phyloP scores from a whole-genome alignment of 2,888 invertebrate species.

The Stratiomys singularior region DNA sequence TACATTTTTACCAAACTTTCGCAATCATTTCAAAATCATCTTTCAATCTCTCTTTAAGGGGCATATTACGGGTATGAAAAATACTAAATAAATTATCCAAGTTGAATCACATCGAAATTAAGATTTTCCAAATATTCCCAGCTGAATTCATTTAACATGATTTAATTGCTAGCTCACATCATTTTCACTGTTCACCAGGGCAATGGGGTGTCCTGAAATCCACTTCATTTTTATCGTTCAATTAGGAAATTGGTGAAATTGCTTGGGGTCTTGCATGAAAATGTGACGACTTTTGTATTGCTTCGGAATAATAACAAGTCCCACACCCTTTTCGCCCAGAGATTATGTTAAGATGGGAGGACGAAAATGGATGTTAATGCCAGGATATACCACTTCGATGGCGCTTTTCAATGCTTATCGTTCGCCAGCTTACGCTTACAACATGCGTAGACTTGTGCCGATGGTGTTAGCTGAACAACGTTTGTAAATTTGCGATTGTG shows the following conservation, averaged over 20 bases:
- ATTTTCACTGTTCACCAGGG: background rate
- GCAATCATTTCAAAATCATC: too few relatives aligned
- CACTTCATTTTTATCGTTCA: constrained; percentile 38
- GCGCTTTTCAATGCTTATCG: constrained; percentile 20
- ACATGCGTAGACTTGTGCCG: background rate
- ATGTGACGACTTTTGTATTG: constrained; percentile 10
- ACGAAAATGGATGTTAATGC: background rate
- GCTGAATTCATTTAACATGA: background rate
- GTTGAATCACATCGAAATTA: too few relatives aligned
- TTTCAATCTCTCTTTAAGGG: too few relatives aligned
- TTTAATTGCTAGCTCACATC: background rate
- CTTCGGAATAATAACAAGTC: constrained; percentile 1
- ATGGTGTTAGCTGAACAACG: background rate
- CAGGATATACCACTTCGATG: constrained; percentile 7
- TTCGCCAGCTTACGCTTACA: background rate
- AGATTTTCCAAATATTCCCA: too few relatives aligned
- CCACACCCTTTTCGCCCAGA: background rate
- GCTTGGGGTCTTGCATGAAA: constrained; percentile 8
- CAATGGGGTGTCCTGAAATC: background rate
- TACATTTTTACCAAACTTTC: too few relatives aligned
- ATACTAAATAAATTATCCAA: too few relatives aligned
- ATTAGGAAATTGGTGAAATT: constrained; percentile 41
- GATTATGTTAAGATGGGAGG: too few relatives aligned
- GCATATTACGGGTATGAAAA: too few relatives aligned
- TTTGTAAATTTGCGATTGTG: background rate